Evolutionary conservation across 1,140 invertebrate genomes (phyloP), one percentile per base, ranked within the genome.

Genomic region (Microplitis demolitor): DNA sequence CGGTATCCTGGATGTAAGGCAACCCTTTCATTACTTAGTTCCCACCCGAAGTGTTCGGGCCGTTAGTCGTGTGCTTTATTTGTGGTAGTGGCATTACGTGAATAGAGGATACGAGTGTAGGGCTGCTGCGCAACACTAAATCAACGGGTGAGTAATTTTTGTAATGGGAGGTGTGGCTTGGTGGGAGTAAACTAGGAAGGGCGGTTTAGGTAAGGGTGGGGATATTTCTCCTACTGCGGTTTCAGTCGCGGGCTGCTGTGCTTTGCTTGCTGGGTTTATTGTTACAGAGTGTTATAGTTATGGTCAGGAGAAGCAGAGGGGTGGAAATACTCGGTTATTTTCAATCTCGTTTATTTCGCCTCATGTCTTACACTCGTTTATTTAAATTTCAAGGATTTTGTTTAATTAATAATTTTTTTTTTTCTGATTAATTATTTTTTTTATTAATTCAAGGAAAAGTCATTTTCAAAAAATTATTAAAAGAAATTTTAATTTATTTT

Each of bases 11-110:
- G 69, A 54, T 66, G 39, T 53, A 24, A 24, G 69, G 83, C 84
- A 87, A 87, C 85, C 85, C 85, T 87, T 86, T 87, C 85, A 87
- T 87, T 87, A 87, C 85, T 87, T 86, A 87, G 80, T 84, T 77
- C 75, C 78, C 78, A 80, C 75, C 72, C 77, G 8, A 13, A 13
- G 33, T 14, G 14, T 37, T 62, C 60, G 34, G 24, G 72, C 39
- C 71, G 69, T 71, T 45, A 24, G 35, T 62, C 14, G 13, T 4
- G 8, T 24, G 24, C 24, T 24, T 24, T 24, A 24, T 14, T 56
- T 39, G 35, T 24, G 54, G 50, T 54, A 34, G n/a, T 16, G 71
- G 72, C 67, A 66, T 74, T 56, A 75, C 76, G 78, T 73, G 74
- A 11, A 33, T 53, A 8, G 35, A 24, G 51, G 63, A 73, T 76